phyloP scores from a whole-genome alignment of 2,888 invertebrate species.

The Hyppa rectilinea region DNA sequence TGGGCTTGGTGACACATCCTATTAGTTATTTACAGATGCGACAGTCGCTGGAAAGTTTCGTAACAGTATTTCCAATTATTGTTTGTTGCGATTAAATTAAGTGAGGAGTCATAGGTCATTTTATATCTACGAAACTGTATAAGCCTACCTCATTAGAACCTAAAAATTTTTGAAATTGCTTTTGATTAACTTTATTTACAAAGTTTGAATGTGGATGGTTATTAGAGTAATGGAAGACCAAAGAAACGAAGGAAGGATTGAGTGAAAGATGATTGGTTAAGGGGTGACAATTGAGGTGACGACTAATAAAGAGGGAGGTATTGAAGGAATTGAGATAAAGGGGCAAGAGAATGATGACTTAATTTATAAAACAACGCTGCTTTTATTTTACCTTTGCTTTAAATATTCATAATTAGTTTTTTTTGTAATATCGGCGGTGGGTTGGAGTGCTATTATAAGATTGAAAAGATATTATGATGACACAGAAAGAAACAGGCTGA shows the following conservation, averaged over 20 bases:
- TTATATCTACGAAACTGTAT: not conserved
- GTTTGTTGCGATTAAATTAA: slow-evolving; percentile 1
- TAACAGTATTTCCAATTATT: slow-evolving; percentile 16
- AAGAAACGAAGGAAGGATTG: not conserved
- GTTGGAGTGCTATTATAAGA: slow-evolving; percentile 20
- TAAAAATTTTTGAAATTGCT: no score
- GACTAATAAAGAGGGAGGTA: not conserved
- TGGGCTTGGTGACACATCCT: slow-evolving; percentile 18
- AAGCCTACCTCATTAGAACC: not conserved
- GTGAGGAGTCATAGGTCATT: not conserved
- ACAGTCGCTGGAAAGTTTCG: slow-evolving; percentile 17
- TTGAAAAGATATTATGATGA: slow-evolving; percentile 21
- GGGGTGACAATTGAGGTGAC: not conserved
- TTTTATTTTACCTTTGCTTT: not conserved
- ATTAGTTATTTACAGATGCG: slow-evolving; percentile 27
- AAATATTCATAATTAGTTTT: slow-evolving; percentile 10
- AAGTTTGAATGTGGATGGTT: not conserved
- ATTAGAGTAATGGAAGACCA: not conserved
- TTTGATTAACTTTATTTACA: not conserved
- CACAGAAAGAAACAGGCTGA: not conserved
- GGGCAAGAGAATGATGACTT: not conserved
- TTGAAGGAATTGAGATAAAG: not conserved
- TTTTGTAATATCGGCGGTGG: slow-evolving; percentile 24
- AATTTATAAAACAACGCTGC: not conserved
- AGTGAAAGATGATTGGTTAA: not conserved